phyloP scores from a whole-genome alignment of 2,113 vertebrate species.

The Entomyzon cyanotis region DNA sequence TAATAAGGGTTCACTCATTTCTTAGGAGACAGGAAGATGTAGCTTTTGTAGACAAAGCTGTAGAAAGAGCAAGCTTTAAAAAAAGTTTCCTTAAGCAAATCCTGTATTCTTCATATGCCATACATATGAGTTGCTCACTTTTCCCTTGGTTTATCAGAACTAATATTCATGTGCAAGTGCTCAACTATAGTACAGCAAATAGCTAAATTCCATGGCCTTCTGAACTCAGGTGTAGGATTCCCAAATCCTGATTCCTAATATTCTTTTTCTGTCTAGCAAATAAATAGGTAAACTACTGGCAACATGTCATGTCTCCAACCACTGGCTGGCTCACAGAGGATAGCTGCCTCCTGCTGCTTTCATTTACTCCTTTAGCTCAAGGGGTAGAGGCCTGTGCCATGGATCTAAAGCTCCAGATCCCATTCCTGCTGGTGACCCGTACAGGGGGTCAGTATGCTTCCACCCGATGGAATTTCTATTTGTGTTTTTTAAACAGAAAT shows the following conservation, averaged over 20 bases:
- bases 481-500: conserved; percentile 60
- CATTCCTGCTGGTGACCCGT: conserved; percentile 67
- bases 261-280: conserved; percentile 71
- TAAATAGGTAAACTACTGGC: conserved; percentile 72
- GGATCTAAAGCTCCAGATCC: conserved; percentile 70
- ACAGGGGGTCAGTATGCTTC: conserved; percentile 71
- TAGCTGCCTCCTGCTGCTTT: conserved; percentile 72
- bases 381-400: conserved; percentile 67
- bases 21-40: neutral
- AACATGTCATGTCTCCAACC: conserved; percentile 72
- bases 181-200: neutral
- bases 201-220: conserved; percentile 53
- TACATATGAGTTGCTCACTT: neutral
- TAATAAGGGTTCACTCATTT: neutral
- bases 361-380: conserved; percentile 73
- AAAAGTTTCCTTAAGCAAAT: neutral
- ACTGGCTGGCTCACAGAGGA: conserved; percentile 71
- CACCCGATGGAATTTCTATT: conserved; percentile 71
- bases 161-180: conserved; percentile 2
- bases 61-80: neutral
- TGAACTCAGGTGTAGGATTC: conserved; percentile 59
- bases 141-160: neutral
- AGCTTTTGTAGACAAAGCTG: neutral
- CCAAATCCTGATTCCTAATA: conserved; percentile 70
- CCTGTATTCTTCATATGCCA: neutral